These are phyloP conservation scores for Tupaia tana DNA, from an alignment of 2,113 vertebrate species.

Conservation along the genomic window DNA sequence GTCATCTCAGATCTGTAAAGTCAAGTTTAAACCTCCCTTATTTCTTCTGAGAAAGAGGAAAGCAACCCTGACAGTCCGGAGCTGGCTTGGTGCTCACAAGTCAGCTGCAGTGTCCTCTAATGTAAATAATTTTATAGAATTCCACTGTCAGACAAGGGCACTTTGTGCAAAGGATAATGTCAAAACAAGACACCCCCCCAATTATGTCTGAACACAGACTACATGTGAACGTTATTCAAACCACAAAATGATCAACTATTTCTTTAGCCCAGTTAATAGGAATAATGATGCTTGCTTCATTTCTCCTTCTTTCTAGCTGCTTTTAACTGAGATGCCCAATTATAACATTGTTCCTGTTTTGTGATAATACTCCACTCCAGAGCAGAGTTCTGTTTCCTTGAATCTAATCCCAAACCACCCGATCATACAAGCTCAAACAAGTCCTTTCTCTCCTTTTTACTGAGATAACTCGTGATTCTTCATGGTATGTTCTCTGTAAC, in stretches of 20 bases:
- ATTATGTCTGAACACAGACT: not conserved
- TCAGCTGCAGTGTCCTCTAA: not conserved
- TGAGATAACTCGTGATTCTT: not conserved
- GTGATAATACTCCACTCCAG: not conserved
- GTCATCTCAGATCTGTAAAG: constrained; percentile 7
- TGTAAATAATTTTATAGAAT: not conserved
- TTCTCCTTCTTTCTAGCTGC: not conserved
- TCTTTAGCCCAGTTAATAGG: not conserved
- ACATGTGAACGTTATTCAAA: not conserved
- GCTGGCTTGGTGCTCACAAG: not conserved
- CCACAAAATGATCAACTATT: not conserved
- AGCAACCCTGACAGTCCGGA: not conserved
- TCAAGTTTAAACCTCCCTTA: not conserved
- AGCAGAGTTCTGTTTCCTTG: not conserved
- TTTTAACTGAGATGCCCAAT: not conserved
- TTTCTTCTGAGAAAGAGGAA: constrained; percentile 44
- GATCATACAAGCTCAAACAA: not conserved
- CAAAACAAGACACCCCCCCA: not conserved
- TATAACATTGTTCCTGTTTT: not conserved
- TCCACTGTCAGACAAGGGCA: not conserved
- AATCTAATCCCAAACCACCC: not conserved
- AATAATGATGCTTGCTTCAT: not conserved
- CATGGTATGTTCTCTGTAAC: not conserved
- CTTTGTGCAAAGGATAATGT: not conserved
- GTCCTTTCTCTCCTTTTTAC: not conserved